Base-by-base conservation (phyloP, 2,113 vertebrate species). In the Myrmophylax atrothorax region DNA sequence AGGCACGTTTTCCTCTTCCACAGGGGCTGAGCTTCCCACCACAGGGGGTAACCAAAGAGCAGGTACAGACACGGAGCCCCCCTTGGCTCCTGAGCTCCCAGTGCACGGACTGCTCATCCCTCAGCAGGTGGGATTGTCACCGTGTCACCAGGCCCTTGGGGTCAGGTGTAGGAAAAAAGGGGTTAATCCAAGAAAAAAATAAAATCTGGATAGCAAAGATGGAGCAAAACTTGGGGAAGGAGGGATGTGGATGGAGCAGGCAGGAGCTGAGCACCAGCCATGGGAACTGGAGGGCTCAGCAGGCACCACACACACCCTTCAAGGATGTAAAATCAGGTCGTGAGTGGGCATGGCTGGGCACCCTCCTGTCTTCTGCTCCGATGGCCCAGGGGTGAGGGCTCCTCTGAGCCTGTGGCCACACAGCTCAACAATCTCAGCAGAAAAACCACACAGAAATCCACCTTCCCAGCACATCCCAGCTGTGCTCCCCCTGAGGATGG, bases 401-500 rank as follows among this genome's bases (percentile, higher is more conserved):
- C 33, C 59, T 56, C 63, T 18, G 35, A 55, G 49, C 70, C 60
- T 82, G 69, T 9, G 63, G 82, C 70, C 44, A 68, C 60, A 62
- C 46, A 85, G 31, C 60, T 72, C 76, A 31, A 7, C 49, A 64
- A 35, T 37, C 33, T 29, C 5, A 59, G 70, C 29, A 73, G 40
- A 13, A 79, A 62, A 66, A 84, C 26, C 0, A n/a, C 0, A 1
- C 25, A 58, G 83, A 58, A 76, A 60, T n/a, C 49, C 53, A 24
- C 25, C 18, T 26, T 50, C 24, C 29, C 7, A 1, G 26, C 56
- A 9, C 18, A 18, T 9, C 16, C 25, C 3, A 42, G 67, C 33
- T 7, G 20, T 8, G 19, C 18, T 18, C 10, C 14, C 35, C 33
- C 55, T 53, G 5, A 0, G 4, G 46, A 70, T 18, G 23, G 15